Base-by-base conservation (phyloP, 2,888 invertebrate species). In the Heterodera filipjevi region DNA sequence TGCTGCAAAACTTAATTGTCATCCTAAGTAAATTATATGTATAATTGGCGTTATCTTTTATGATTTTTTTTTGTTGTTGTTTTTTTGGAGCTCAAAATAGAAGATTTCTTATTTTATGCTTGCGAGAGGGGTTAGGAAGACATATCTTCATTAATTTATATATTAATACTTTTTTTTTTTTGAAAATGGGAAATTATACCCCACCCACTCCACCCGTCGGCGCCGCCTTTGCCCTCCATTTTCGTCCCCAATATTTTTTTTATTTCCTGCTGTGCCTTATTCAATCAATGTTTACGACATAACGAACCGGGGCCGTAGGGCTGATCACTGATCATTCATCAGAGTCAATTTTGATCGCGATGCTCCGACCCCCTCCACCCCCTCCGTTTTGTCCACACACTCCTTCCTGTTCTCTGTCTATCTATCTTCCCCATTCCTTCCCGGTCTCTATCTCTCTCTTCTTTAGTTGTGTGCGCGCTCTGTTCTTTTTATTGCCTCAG, bases 281-380 rank as follows among this genome's bases (percentile, higher is more conserved):
- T 53, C 53, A 53, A 53, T 53, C 22, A 53, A 53, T 53, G 53
- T 53, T 53, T 53, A 53, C 53, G 53, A 53, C 53, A 46, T 22
- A 22, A 53, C 2, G 53, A 53, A 53, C 53, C 5, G 22, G 22
- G 19, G 39, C 12, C 8, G 12, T 10, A 10, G 39, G 39, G 39
- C 1, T 53, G 53, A 53, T 53, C 53, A 53, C 22, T 22, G 22
- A 22, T 53, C 53, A 53, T 5, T 53, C 39, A n/a, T n/a, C n/a
- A n/a, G n/a, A 39, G 39, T 16, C 22, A 22, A 53, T 53, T 53
- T 16, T 22, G 22, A 16, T 16, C 19, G 16, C 49, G 19, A 12
- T 49, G 19, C 53, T 19, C 53, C 53, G 1, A 16, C 53, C 53
- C 22, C 22, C 22, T 53, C 53, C 2, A 3, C 49, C 19, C 49